Percentiles rank a stretch among this genome's conserved stretches.
Evolutionary conservation across 2,113 vertebrate genomes (phyloP).

Genomic region (Tragulus kanchil): DNA sequence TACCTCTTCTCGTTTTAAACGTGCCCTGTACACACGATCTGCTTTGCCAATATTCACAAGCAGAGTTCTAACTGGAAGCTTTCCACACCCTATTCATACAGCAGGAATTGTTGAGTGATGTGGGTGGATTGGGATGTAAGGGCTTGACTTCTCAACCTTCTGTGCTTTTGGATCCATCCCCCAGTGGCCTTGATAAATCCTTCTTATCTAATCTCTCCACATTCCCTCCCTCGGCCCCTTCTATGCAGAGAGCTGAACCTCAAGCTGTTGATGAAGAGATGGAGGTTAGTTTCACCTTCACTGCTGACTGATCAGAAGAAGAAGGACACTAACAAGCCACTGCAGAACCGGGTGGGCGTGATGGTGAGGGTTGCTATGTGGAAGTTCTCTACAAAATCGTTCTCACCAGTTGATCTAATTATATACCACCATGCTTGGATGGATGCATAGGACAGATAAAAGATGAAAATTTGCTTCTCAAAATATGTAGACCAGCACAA

Average conservation of each 20-base stretch:
- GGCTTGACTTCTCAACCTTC: constrained; percentile 63
- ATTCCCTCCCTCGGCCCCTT: constrained; percentile 36
- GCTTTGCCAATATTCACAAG: constrained; percentile 71
- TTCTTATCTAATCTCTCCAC: constrained; percentile 76
- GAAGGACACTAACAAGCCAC: background rate
- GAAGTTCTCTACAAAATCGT: background rate
- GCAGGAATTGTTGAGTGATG: constrained; percentile 70
- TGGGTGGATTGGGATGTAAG: background rate
- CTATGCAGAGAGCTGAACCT: constrained; percentile 42
- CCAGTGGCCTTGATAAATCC: constrained; percentile 39
- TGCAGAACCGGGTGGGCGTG: background rate
- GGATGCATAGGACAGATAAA: background rate
- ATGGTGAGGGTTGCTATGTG: accelerated
- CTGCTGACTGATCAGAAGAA: background rate
- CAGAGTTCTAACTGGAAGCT: constrained; percentile 58
- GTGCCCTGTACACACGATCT: background rate
- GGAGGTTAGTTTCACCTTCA: too few species aligned
- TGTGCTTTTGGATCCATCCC: background rate
- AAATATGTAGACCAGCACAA: background rate
- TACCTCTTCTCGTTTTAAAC: background rate
- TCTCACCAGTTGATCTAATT: background rate
- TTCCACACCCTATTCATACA: constrained; percentile 68
- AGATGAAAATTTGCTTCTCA: background rate
- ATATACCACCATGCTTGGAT: background rate
- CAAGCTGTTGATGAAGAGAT: background rate